Conservation (phyloP, 2,797 vertebrate genomes). For the Erethizon dorsatum region DNA sequence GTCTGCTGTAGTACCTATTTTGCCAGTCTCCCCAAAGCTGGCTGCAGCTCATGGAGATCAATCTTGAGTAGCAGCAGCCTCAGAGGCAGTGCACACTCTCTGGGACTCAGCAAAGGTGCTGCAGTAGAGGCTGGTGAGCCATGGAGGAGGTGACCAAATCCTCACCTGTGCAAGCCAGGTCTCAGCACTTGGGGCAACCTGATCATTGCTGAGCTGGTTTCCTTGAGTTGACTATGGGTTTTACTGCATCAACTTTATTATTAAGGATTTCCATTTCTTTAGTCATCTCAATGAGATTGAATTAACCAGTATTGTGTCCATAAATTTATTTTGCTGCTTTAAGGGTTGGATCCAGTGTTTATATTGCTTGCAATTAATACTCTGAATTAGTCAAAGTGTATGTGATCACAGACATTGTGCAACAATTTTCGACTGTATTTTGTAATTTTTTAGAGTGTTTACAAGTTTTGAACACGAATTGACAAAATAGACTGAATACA, state of each 20-base stretch:
- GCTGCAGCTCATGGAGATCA: background rate
- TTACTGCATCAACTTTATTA: background rate
- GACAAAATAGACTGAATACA: background rate
- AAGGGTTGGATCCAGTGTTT: background rate
- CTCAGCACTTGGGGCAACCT: background rate
- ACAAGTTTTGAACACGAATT: background rate
- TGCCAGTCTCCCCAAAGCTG: background rate
- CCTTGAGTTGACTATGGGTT: background rate
- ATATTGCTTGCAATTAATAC: background rate
- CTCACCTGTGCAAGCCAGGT: background rate
- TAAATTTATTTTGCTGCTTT: background rate
- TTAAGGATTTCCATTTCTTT: background rate
- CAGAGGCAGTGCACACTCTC: background rate
- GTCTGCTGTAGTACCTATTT: background rate
- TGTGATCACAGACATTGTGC: background rate
- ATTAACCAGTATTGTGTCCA: background rate
- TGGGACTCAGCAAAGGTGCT: too few relatives aligned
- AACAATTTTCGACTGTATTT: conserved; percentile 24
- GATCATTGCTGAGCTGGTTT: background rate
- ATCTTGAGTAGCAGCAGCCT: background rate
- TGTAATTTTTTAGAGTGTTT: background rate
- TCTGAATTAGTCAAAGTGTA: background rate
- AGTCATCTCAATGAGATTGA: background rate
- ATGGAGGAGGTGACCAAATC: accelerated
- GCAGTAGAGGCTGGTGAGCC: background rate